Evolutionary conservation across 23 tunicate species (phyloP), one percentile per base, ranked within the genome.

Genomic region (Ascidia mentula): DNA sequence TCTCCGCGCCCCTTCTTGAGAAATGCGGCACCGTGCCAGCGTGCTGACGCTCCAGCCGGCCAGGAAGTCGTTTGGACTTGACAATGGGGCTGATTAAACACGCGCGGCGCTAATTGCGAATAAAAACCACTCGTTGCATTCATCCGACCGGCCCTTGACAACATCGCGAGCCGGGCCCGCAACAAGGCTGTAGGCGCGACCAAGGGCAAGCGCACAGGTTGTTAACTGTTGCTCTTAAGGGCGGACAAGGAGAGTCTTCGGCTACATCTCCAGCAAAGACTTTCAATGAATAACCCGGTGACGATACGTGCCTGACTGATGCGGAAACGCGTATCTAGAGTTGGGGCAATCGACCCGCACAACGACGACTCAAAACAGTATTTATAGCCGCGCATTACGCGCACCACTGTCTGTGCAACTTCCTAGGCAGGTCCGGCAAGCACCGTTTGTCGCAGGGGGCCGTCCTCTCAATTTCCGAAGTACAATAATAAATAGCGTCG

Each of bases 61-160:
- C 40, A 74, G 78, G 78, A 74, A 74, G 78, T 74, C 78, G 78
- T 74, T 74, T 74, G 78, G 78, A 74, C 78, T 74, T 74, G 78
- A 74, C 78, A 74, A 37, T 37, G 78, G 24, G 46, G 78, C 78
- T 74, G 78, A 74, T 74, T 37, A 74, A 74, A 74, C 78, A 74
- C 46, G 24, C 65, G 65, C 65, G 65, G 65, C 7, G 65, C 65
- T 53, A 53, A 53, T 53, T 53, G 65, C 24, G 65, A 53, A 53
- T 53, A 28, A 53, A 53, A 53, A n/a, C 28, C 65, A 53, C 65
- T 53, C 65, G 65, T 53, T 53, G 65, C 65, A 53, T 53, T 53
- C 65, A 53, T 53, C 22, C 65, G 65, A 53, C 24, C 65, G 65
- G 24, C 65, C 65, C 65, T 53, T 53, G 65, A 53, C 65, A 53